Evolutionary conservation across 2,113 vertebrate genomes (phyloP), one percentile per base, ranked within the genome.

Genomic region (Columbina picui): DNA sequence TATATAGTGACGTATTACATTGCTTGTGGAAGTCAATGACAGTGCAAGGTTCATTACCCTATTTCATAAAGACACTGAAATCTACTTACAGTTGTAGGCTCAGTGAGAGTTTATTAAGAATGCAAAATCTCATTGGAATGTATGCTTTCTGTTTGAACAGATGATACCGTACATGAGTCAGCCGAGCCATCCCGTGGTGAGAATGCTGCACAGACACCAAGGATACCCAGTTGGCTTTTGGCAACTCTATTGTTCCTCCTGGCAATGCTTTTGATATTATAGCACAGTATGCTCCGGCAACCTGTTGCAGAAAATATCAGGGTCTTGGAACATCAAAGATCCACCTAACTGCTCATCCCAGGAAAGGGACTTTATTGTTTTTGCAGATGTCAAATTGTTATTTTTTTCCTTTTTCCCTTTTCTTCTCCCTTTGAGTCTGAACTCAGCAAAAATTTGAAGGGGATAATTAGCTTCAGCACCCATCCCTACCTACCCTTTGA

Each of bases 121-220:
- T 97, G 96, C 94, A 96, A 93, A 96, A 89, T 96, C 98, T 98
- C 96, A 98, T 93, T 97, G 97, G 94, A 98, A 97, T 96, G 95
- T 98, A 60, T 98, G 95, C 97, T 98, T 98, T 98, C 96, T 98
- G 25, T 98, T 98, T 97, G 97, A 98, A 98, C 97, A 99, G 99
- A 99, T 97, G 99, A 99, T 96, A 99, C 99, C 52, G 99, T 99
- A 97, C 99, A 99, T 89, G 99, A 99, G 98, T 99, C 99, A 83
- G 99, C 99, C 90, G 99, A 99, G 97, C 99, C 99, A 93, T 99
- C 99, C 97, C 98, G 99, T 94, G 99, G 99, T 17, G 99, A 99
- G 81, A 99, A 99, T 10, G 98, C 98, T 13, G 99, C 98, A 57
- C 97, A 98, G 47, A 98, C 97, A 96, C 98, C 98, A 67, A 98